Base-by-base conservation (phyloP, 1,140 invertebrate species). In the Pomacea maculata region DNA sequence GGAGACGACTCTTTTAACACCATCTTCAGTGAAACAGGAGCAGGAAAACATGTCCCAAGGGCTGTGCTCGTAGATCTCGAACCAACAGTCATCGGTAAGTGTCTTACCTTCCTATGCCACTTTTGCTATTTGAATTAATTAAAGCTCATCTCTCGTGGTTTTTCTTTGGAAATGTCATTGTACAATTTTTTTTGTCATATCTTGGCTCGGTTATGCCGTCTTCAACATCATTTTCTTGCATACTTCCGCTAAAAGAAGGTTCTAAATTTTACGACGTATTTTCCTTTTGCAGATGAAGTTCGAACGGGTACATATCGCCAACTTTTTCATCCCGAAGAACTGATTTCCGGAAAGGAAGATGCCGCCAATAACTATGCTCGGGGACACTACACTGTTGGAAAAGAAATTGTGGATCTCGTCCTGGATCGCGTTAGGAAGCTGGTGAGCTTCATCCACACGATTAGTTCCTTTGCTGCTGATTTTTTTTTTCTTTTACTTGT, bases 1-100 rank as follows among this genome's bases (percentile, higher is more conserved):
- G 94, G 94, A 57, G 95, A 96, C 88, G 95, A 96, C 89, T 96
- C 95, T 21, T 96, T 96, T 91, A 96, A 96, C 89, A 96, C 96
- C 12, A 97, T 97, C 91, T 97, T 97, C 93, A 95, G 95, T 85
- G 96, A 98, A 91, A 97, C 96, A 92, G 73, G 74, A 25, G 79
- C 92, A 61, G 93, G 94, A 3, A 95, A 94, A 86, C 93, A 95
- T 85, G 94, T 95, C 70, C 95, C 95, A 9, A 93, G 95, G 67
- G 94, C 95, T 12, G 93, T 96, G 4, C 95, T 96, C 92, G 93
- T 96, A 11, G 96, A 97, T 86, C 92, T 96, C 80, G 96, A 96
- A 82, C 95, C 96, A 57, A 96, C 95, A 19, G 95, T 96, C n/a
- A 94, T 96, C 81, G 93, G 92, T 92, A 82, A 84, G 93, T 95